Evolutionary conservation across 2,888 invertebrate genomes (phyloP).

Genomic region (Leucoptera coffeella): DNA sequence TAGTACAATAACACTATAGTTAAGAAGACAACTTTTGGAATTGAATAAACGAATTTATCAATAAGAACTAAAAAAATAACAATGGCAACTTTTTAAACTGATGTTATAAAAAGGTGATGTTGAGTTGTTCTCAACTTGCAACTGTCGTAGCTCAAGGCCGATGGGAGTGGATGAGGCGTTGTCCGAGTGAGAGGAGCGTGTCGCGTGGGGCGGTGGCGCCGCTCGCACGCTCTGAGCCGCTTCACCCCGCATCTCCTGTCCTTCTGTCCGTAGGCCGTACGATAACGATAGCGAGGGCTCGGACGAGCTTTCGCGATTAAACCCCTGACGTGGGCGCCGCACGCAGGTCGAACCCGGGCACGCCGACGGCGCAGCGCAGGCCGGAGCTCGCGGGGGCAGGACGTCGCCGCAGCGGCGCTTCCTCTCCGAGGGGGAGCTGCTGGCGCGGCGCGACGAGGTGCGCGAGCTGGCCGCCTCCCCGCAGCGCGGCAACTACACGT

Average conservation of each 20-base stretch:
- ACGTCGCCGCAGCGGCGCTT: slow-evolving; percentile 70
- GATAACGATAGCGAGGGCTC: slow-evolving; percentile 49
- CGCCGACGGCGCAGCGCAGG: slow-evolving; percentile 82
- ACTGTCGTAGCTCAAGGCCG: too few relatives aligned
- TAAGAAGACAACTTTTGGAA: too few relatives aligned
- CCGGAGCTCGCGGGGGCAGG: slow-evolving; percentile 77
- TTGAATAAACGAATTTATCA: too few relatives aligned
- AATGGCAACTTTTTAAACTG: too few relatives aligned
- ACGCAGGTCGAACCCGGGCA: slow-evolving; percentile 91
- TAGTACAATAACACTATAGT: too few relatives aligned
- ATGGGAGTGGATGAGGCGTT: too few relatives aligned
- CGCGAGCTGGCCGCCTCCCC: slow-evolving; percentile 84
- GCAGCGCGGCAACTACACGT: slow-evolving; percentile 56
- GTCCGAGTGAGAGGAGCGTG: too few relatives aligned
- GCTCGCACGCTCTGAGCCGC: too few relatives aligned
- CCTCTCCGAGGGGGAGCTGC: slow-evolving; percentile 76
- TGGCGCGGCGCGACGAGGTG: slow-evolving; percentile 79
- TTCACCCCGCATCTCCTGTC: slow-evolving; percentile 50
- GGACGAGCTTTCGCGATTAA: slow-evolving; percentile 50
- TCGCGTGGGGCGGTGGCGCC: too few relatives aligned
- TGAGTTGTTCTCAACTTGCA: too few relatives aligned
- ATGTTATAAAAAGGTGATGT: too few relatives aligned
- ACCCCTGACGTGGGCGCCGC: slow-evolving; percentile 51
- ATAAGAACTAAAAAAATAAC: too few relatives aligned
- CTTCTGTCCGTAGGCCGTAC: slow-evolving; percentile 53